Base-by-base conservation (phyloP, 2,113 vertebrate genomes). In the Coptodon bakossiorum region DNA sequence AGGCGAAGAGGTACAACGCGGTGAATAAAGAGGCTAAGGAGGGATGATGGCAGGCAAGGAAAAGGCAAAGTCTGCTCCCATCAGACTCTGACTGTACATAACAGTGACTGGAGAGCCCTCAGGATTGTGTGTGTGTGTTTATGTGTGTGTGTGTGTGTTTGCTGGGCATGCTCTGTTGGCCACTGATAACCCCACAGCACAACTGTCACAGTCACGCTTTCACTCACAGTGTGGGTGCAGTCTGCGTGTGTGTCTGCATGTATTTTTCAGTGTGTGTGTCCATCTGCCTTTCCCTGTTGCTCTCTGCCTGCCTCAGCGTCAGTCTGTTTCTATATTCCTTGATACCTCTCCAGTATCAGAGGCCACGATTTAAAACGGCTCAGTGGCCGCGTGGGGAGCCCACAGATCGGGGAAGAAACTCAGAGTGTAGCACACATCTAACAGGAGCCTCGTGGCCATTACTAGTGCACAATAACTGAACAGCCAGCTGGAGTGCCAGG, bases 171-270 rank as follows among this genome's bases (percentile, higher is more conserved):
- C 93, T 93, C 93, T 93, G 93, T 84, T 95, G 90, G 90, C 71
- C 91, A 91, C 94, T 88, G 94, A 95, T 95, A 94, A 94, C 90
- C 93, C 89, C 90, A 90, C 89, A 90, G 93, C 92, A 92, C 73
- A 93, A 92, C 91, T 94, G 94, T 94, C 94, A 93, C 92, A 94
- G 93, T 94, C 92, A 91, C 22, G 90, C 89, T 93, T 93, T 89
- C 90, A 91, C 91, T 94, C 93, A 87, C 85, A 84, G 82, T 82
- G 88, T 88, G 89, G 80, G 40, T 80, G 45, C 59, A 71, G 81
- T 40, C 40, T 84, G 45, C 5, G 22, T 45, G 73, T 82, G 50
- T 84, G 45, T 85, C 71, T 84, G 53, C 76, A 24, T 13, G 43
- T 76, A 45, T 84, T 14, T 48, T 31, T 61, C 56, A 54, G 50